phyloP scores from a whole-genome alignment of 2,113 vertebrate species.

The Misgurnus mizolepis region DNA sequence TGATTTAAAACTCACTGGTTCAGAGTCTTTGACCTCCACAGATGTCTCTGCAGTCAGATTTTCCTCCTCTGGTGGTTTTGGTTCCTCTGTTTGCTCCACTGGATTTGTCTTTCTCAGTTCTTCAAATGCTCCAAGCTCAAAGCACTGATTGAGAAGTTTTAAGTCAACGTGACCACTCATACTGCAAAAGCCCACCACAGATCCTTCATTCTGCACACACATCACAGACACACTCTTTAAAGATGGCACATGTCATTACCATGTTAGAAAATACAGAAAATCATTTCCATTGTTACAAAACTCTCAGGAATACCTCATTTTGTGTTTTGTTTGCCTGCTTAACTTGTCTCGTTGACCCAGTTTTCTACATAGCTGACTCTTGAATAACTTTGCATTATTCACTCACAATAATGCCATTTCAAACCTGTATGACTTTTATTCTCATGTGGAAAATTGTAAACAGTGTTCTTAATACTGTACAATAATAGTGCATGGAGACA shows the following conservation, averaged over 20 bases:
- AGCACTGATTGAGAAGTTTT: constrained; percentile 74
- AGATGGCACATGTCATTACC: neutral
- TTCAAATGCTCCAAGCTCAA: constrained; percentile 80
- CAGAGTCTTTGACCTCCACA: neutral
- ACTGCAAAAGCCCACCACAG: constrained; percentile 82
- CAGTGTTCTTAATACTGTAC: too few relatives aligned
- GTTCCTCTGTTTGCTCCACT: constrained; percentile 48
- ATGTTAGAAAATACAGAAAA: neutral
- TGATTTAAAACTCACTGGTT: constrained; percentile 7
- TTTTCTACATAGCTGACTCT: too few relatives aligned
- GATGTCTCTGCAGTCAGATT: neutral
- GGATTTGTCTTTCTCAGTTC: constrained; percentile 74
- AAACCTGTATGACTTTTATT: neutral
- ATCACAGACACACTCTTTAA: neutral
- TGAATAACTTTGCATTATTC: too few relatives aligned
- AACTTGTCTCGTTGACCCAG: too few relatives aligned
- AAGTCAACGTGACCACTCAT: constrained; percentile 75
- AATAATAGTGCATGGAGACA: neutral
- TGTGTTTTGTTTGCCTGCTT: too few relatives aligned
- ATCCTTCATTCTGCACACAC: constrained; percentile 73
- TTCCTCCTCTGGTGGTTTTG: neutral
- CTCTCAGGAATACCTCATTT: too few relatives aligned
- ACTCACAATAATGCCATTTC: neutral
- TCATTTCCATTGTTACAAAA: too few relatives aligned
- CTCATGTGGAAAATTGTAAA: neutral